These are phyloP conservation scores for Drosophila subquinaria DNA, from an alignment of 2,888 invertebrate genomes.

Conservation along the genomic window DNA sequence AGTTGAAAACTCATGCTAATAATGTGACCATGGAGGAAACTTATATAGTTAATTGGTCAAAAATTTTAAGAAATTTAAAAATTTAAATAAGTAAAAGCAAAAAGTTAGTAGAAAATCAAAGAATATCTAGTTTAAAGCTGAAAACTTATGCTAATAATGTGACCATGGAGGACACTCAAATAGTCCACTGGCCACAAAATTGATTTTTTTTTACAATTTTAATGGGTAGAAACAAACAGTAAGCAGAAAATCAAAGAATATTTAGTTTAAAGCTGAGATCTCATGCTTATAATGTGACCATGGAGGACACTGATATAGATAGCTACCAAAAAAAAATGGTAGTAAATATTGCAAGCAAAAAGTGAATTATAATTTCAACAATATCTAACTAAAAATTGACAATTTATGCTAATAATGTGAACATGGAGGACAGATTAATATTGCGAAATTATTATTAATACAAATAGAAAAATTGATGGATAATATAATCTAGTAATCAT, in stretches of 20 bases:
- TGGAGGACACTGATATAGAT: not conserved
- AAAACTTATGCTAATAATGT: not conserved
- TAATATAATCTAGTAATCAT: not conserved
- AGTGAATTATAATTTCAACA: no score
- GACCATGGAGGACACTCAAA: not conserved
- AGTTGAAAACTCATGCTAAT: not conserved
- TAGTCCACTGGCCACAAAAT: no score
- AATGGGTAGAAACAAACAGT: no score
- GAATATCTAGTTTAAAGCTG: not conserved
- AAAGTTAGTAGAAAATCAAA: no score
- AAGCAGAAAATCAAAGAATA: not conserved
- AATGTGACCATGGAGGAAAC: not conserved
- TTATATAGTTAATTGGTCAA: no score
- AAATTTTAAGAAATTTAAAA: no score
- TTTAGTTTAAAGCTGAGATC: not conserved
- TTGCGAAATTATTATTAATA: not conserved
- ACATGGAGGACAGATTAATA: not conserved
- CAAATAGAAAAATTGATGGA: not conserved
- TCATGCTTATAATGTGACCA: not conserved
- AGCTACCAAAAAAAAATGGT: no score
- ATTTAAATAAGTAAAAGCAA: no score
- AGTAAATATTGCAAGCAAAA: no score
- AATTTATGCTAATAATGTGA: not conserved
- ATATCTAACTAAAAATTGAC: no score
- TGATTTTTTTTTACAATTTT: no score